Evolutionary conservation across 2,888 invertebrate species (phyloP), one percentile per base, ranked within the genome.

Genomic region (Oscheius onirici): DNA sequence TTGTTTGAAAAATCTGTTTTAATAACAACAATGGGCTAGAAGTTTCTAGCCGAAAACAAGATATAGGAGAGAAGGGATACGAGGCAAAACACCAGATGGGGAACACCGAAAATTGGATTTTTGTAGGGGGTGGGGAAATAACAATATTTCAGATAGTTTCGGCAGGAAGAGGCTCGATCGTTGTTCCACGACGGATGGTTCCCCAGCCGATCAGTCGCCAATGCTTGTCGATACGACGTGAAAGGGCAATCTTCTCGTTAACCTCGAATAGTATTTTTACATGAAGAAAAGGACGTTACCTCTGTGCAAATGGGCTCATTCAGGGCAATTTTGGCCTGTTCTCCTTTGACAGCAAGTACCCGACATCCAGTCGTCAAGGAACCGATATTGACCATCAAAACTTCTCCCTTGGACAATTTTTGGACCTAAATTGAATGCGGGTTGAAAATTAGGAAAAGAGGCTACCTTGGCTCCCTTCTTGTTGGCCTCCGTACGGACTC

Each of bases 181-280:
- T 95, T 88, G 94, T 93, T 83, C 99, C 99, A 88, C 95, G 94
- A 89, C 95, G 92, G 89, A 99, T 99, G 89, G 97, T 95, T 83
- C 97, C 99, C 99, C 99, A 99, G 83, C 99, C 99, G 88, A 99
- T 99, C 88, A 99, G 92, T 89, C 99, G 93, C 99, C 99, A 99
- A 91, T 99, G 97, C 89, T 97, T 97, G 87, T 99, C 99, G 51
- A 99, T 95, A 90, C 97, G 92, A 88, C 99, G 92, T 88, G 96
- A 97, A 57, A 99, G 91, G n/a, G 99, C 99, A 85, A 99, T 97
- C 89, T 99, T 99, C 89, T 99, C 99, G 66, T 95, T 95, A 10
- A 79, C 74, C 80, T 80, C n/a, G 10, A 26, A 20, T 13, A 40
- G 11, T 57, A 54, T 54, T 17, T 15, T 15, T 58, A 17, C n/a